These are phyloP conservation scores for Desoria tigrina DNA, from an alignment of 2,888 invertebrate genomes.

Conservation along the genomic window DNA sequence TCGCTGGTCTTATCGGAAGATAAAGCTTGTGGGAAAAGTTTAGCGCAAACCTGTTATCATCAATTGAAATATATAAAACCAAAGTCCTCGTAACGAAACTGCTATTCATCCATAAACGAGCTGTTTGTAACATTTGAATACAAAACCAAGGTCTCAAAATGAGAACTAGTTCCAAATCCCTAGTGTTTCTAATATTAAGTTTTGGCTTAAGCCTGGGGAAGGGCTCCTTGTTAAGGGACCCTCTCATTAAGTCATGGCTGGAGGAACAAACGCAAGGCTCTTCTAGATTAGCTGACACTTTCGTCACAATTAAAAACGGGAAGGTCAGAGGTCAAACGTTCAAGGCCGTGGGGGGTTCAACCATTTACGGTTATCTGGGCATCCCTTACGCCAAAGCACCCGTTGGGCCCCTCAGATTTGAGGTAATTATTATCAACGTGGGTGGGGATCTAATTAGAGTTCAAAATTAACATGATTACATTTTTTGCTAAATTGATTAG, in stretches of 20 bases:
- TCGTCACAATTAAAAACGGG: slow-evolving; percentile 29
- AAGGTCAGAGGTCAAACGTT: slow-evolving; percentile 23
- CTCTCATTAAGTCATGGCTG: slow-evolving; percentile 4
- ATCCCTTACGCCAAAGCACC: slow-evolving; percentile 16
- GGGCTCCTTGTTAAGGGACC: background rate
- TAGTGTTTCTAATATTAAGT: too few species aligned
- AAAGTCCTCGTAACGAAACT: too few species aligned
- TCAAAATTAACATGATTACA: background rate
- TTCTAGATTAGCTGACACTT: background rate
- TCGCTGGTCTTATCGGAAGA: too few species aligned
- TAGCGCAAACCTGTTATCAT: too few species aligned
- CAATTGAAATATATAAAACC: too few species aligned
- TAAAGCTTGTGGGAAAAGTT: too few species aligned
- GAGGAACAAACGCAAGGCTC: background rate
- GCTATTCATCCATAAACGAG: too few species aligned
- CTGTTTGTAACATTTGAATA: too few species aligned
- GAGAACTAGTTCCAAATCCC: too few species aligned
- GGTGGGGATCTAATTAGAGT: too few species aligned
- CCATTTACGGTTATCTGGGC: slow-evolving; percentile 31
- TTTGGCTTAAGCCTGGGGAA: too few species aligned
- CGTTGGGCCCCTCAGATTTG: slow-evolving; percentile 30
- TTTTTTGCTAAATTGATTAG: slow-evolving; percentile 15
- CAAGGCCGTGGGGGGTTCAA: background rate
- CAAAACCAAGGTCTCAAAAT: too few species aligned
- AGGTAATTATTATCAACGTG: slow-evolving; percentile 12